Base-by-base conservation (phyloP, 2,113 vertebrate genomes). In the Sander lucioperca region DNA sequence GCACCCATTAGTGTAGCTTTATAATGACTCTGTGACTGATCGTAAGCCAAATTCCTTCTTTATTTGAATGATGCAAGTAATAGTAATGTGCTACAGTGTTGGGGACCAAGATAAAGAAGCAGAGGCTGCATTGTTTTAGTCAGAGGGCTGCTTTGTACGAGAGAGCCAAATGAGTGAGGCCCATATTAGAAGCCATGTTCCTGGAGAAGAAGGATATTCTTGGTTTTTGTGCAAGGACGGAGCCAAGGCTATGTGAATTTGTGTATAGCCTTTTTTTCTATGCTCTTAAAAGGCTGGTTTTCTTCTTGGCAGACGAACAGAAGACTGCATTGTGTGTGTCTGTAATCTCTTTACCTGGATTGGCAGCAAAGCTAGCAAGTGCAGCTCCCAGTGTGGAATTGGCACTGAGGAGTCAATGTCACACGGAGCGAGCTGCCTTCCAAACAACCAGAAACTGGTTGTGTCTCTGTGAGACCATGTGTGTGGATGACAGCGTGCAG, bases 261-360 rank as follows among this genome's bases (percentile, higher is more conserved):
- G 77, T 93, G 81, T 85, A 76, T 80, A 71, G 84, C 74, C 66
- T 80, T 75, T 76, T 73, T 86, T 70, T 78, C 87, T 83, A n/a
- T 76, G 79, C 68, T 84, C 86, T 90, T 91, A 93, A 93, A 92
- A 87, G 92, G 89, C 86, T 91, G 80, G 90, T 93, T 95, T 95
- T 93, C 94, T 93, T 93, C 86, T 90, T 95, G 94, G 93, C 94
- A 92, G 90, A 92, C 83, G 91, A 95, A 95, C 93, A 96, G 93
- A 94, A 93, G 93, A 89, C 91, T 88, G 93, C 88, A 94, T 95
- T 95, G 95, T 96, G 93, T 92, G 88, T 82, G 90, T 92, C 91
- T 95, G 92, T 96, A 95, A 96, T 96, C 94, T 95, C 90, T 95
- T 96, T 96, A 95, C 95, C 95, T 95, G 94, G 92, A 94, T 94